Base-by-base conservation (phyloP, 2,113 vertebrate species). In the Diglossa brunneiventris region DNA sequence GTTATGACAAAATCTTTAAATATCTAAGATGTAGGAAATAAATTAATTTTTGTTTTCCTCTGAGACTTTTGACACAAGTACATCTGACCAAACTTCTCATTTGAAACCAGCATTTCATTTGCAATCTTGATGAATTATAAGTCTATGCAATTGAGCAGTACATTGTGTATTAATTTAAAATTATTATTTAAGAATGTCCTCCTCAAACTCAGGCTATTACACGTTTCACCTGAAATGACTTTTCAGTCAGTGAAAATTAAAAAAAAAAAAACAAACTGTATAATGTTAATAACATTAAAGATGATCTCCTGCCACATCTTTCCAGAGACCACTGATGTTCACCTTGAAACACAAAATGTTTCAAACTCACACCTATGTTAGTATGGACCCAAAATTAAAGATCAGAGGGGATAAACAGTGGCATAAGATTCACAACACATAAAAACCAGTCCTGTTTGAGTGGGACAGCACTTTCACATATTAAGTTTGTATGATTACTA, bases 341-440 rank as follows among this genome's bases (percentile, higher is more conserved):
- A 31, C 27, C 23, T 47, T 30, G 33, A 68, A 30, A 39, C 21
- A 12, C 15, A 13, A 79, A 85, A 66, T 3, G 3, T n/a, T 72
- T 63, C 31, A 41, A 72, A 49, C 3, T 63, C 39, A 11, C 20
- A 55, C 42, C 18, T 64, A 12, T 74, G 2, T n/a, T 49, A 56
- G 62, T 14, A 59, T 3, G 63, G 62, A 56, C 62, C 41, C 66
- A 72, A 83, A 90, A 49, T 23, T 82, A 42, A 70, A 74, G 47
- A 56, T 64, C 41, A 70, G 1, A 4, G 1, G 8, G 0, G 0
- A 26, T 41, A 47, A 82, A 47, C 9, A 24, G 26, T 33, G 42
- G 27, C 46, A n/a, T 11, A 84, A 70, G 0, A 16, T n/a, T 23
- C 18, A 31, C 8, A 73, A 19, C 20, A 15, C 26, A 7, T 8